phyloP scores from a whole-genome alignment of 2,113 vertebrate genomes.

The Cochlearius cochlearius region DNA sequence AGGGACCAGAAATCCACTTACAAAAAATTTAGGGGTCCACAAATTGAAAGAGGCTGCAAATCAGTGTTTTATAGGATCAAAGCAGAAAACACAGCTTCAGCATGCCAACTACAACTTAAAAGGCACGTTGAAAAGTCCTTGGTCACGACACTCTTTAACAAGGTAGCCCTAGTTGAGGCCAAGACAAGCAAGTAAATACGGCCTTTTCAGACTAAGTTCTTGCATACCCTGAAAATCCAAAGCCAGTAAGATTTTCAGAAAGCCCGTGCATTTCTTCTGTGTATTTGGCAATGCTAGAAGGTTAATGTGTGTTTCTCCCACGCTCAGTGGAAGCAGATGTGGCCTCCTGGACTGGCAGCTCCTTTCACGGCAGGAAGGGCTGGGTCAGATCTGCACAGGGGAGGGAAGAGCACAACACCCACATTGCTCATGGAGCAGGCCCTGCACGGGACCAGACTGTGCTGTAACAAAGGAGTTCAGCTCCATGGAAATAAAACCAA shows the following conservation, averaged over 20 bases:
- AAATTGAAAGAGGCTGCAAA: not conserved
- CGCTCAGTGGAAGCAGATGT: not conserved
- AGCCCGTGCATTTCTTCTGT: not conserved
- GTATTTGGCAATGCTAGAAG: not conserved
- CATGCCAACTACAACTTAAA: not conserved
- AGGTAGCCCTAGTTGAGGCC: not conserved
- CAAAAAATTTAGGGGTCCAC: not conserved
- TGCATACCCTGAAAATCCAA: not conserved
- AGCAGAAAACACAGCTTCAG: not conserved
- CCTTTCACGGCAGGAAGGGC: not conserved
- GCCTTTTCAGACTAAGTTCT: not conserved
- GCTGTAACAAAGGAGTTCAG: not conserved
- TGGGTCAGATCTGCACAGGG: not conserved
- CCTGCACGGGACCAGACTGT: not conserved
- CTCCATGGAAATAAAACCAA: not conserved
- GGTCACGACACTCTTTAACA: rapidly evolving
- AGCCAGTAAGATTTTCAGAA: not conserved
- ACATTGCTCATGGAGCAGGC: not conserved
- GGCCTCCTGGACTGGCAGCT: not conserved
- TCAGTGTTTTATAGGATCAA: not conserved
- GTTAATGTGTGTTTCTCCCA: not conserved
- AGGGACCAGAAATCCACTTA: not conserved
- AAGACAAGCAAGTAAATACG: not conserved
- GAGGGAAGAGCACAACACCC: not conserved
- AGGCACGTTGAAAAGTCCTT: not conserved